Percentiles rank a stretch among this genome's conserved stretches.
phyloP scores from a whole-genome alignment of 2,113 vertebrate species.

The Eclectus roratus region DNA sequence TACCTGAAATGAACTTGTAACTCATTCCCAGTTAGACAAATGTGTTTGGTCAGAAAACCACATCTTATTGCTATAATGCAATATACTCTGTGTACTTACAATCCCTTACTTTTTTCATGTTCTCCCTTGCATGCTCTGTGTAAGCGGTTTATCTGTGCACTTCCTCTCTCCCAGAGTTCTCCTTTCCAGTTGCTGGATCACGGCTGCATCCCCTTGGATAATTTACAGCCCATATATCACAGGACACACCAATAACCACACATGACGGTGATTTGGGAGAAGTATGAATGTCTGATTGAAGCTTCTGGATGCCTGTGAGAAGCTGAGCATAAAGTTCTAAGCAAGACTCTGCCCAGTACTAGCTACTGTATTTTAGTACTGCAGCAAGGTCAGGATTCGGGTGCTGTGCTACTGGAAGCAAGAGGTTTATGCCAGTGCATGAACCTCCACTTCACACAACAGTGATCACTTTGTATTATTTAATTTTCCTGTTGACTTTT shows the following conservation, averaged over 20 bases:
- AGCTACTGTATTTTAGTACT: neutral
- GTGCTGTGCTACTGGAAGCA: neutral
- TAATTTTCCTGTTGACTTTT: neutral
- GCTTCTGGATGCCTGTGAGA: neutral
- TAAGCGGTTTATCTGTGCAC: neutral
- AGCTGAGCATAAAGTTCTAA: neutral
- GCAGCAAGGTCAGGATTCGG: accelerated
- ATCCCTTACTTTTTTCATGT: neutral
- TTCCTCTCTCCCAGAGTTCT: neutral
- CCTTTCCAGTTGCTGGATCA: neutral
- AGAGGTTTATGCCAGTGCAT: neutral
- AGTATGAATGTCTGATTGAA: neutral
- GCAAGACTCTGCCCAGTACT: neutral
- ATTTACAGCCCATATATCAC: neutral
- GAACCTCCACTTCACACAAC: neutral
- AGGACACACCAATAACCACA: neutral
- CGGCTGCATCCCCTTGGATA: neutral
- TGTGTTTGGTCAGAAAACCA: neutral
- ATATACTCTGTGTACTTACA: neutral
- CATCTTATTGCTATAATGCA: neutral
- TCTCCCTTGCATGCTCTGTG: neutral
- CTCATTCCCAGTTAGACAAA: neutral
- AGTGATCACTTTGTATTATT: neutral
- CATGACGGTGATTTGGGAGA: neutral
- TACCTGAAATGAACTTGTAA: neutral